Evolutionary conservation across 2,113 vertebrate genomes (phyloP).

Genomic region (Thomomys bottae): DNA sequence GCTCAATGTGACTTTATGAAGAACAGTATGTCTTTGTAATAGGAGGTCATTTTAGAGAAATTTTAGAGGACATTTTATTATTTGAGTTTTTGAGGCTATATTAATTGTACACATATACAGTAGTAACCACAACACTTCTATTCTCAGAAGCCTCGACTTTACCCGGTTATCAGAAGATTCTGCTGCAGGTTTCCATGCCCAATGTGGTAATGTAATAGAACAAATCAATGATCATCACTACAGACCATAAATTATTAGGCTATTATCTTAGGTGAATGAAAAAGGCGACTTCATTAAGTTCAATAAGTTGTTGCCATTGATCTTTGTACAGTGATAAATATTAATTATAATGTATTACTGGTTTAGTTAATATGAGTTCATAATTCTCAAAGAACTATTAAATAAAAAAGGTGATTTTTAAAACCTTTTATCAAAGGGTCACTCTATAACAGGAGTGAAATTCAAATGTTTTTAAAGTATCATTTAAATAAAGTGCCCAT

Average conservation of each 20-base stretch:
- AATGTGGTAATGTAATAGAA: background rate
- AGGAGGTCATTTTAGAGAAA: background rate
- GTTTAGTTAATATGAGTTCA: background rate
- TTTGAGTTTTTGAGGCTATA: background rate
- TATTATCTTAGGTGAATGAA: background rate
- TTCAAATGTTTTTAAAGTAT: constrained; percentile 5
- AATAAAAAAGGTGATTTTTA: background rate
- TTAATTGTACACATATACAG: background rate
- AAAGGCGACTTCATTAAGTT: background rate
- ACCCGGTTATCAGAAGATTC: background rate
- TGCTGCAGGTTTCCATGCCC: background rate
- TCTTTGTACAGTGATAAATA: constrained; percentile 13
- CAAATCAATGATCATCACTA: background rate
- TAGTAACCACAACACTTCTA: background rate
- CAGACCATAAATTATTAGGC: background rate
- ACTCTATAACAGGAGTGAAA: constrained; percentile 9
- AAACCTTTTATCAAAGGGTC: constrained; percentile 14
- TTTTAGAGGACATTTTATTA: background rate
- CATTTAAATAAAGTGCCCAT: constrained; percentile 30
- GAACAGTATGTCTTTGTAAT: background rate
- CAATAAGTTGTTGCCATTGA: background rate
- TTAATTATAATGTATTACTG: background rate
- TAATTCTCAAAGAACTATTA: constrained; percentile 16
- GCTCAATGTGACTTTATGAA: background rate
- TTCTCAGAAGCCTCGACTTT: background rate